A percentile compares a stretch with the other conserved stretches of the same genome.
phyloP scores from a whole-genome alignment of 2,888 invertebrate species.

The Tetramorium bicarinatum region DNA sequence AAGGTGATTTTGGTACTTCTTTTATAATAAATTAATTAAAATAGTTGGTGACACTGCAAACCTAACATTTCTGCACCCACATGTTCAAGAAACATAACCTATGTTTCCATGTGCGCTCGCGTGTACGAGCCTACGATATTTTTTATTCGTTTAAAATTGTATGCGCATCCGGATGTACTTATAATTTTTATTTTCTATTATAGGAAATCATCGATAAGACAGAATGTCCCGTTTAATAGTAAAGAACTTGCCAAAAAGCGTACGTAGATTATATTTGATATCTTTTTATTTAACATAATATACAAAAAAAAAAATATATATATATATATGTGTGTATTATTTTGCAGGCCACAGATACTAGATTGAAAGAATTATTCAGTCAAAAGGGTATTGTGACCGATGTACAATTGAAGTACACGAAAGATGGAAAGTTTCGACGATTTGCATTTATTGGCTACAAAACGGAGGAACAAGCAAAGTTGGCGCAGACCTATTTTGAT shows the following conservation, averaged over 20 bases:
- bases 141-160: background rate
- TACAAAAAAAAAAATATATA: background rate
- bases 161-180: background rate
- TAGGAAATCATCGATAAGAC: background rate
- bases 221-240: slow-evolving; percentile 95
- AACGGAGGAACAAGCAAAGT: slow-evolving; percentile 92
- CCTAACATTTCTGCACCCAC: too few species aligned
- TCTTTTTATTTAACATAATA: background rate
- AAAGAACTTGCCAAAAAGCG: slow-evolving; percentile 96
- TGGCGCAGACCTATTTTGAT: slow-evolving; percentile 93
- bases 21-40: too few species aligned
- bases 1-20: too few species aligned
- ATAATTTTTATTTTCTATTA: background rate
- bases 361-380: slow-evolving; percentile 92
- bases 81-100: background rate
- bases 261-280: slow-evolving; percentile 86
- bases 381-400: slow-evolving; percentile 96
- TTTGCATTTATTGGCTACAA: slow-evolving; percentile 98
- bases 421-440: slow-evolving; percentile 96
- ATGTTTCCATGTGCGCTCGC: background rate
- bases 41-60: too few species aligned
- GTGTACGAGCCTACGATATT: background rate
- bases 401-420: slow-evolving; percentile 96
- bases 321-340: slow-evolving; percentile 27
- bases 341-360: slow-evolving; percentile 92